A percentile compares a stretch with the other conserved stretches of the same genome.
Conservation (phyloP, 2,797 vertebrate genomes). For the Anguilla megastoma region DNA sequence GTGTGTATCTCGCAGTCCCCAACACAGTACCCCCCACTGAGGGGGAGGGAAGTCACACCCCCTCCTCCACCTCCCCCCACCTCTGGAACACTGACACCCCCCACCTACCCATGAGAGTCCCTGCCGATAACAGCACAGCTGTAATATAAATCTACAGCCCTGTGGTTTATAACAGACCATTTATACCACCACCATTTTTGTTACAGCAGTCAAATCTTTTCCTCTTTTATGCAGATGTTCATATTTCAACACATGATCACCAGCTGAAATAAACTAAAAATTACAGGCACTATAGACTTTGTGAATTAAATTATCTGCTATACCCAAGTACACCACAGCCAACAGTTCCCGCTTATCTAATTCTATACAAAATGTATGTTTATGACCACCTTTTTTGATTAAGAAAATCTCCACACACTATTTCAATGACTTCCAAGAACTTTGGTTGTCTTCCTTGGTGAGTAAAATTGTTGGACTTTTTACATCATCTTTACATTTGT, state of each 20-base stretch:
- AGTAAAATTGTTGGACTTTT: neutral
- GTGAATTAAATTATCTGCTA: neutral
- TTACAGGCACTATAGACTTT: neutral
- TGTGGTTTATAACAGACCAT: neutral
- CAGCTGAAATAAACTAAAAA: neutral
- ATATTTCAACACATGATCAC: neutral
- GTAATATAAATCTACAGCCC: neutral
- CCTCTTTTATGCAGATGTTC: neutral
- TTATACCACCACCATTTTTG: neutral
- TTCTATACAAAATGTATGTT: neutral
- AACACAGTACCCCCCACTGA: neutral
- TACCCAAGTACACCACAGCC: neutral
- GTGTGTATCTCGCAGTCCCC: too few species aligned
- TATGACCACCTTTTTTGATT: neutral
- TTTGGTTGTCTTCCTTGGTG: neutral
- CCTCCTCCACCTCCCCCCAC: neutral
- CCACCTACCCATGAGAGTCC: neutral
- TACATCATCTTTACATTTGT: neutral
- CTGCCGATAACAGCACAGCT: neutral
- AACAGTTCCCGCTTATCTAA: neutral
- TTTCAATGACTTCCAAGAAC: neutral
- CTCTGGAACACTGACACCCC: neutral
- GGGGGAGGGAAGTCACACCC: neutral
- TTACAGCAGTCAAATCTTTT: neutral
- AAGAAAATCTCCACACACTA: neutral